Percentiles rank a stretch among this genome's conserved stretches.
phyloP scores from a whole-genome alignment of 2,888 invertebrate species.

The Baccha elongata region DNA sequence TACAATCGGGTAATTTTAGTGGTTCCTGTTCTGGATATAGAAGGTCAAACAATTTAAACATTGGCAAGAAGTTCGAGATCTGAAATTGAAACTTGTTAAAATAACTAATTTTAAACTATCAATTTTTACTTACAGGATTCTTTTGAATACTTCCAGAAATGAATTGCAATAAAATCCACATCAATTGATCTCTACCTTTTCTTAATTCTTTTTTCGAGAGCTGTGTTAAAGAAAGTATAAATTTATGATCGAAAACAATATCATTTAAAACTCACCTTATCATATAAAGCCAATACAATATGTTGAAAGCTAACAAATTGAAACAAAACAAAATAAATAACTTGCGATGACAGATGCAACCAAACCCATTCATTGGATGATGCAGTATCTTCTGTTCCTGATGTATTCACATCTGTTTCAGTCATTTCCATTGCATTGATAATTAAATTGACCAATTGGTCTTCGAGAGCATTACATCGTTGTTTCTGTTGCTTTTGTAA shows the following conservation, averaged over 20 bases:
- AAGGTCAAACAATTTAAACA: conserved; percentile 94
- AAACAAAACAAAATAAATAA: conserved; percentile 96
- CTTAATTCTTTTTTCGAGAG: conserved; percentile 90
- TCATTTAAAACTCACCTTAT: conserved; percentile 85
- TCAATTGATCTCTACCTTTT: conserved; percentile 97
- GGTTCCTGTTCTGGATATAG: conserved; percentile 96
- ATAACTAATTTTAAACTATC: conserved; percentile 20
- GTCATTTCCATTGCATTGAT: conserved; percentile 96
- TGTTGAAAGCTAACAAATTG: conserved; percentile 97
- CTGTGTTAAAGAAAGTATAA: conserved; percentile 78
- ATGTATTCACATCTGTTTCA: conserved; percentile 86
- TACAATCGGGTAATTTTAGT: conserved; percentile 93
- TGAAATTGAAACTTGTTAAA: conserved; percentile 81
- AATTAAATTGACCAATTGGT: conserved; percentile 95
- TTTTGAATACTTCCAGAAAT: conserved; percentile 98
- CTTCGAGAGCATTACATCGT: conserved; percentile 94
- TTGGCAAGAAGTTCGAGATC: conserved; percentile 93
- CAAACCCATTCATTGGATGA: conserved; percentile 89
- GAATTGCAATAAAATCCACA: conserved; percentile 99
- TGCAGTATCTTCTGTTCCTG: conserved; percentile 82
- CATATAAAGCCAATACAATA: conserved; percentile 94
- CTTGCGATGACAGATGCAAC: conserved; percentile 96
- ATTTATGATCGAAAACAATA: conserved; percentile 1
- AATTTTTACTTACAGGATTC: conserved; percentile 87
- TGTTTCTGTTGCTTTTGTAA: conserved; percentile 96